Conservation (phyloP, 2,888 invertebrate genomes). For the Hypsopygia costalis region DNA sequence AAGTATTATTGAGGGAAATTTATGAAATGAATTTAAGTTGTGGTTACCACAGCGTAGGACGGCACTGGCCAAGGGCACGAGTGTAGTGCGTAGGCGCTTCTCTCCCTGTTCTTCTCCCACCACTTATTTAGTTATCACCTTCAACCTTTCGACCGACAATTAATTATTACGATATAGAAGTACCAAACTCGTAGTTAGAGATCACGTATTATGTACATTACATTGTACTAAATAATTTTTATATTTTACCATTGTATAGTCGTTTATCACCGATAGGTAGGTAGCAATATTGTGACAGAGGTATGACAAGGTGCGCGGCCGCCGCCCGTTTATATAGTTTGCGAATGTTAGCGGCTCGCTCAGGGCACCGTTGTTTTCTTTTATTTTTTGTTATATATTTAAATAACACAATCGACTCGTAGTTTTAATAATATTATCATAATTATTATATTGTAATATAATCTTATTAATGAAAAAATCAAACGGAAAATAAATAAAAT, state of each 20-base stretch:
- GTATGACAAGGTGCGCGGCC: slow-evolving; percentile 45
- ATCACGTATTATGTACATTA: slow-evolving; percentile 79
- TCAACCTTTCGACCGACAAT: slow-evolving; percentile 47
- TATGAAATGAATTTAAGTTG: slow-evolving; percentile 10
- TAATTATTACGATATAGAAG: slow-evolving; percentile 65
- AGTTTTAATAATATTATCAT: slow-evolving; percentile 80
- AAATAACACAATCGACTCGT: slow-evolving; percentile 78
- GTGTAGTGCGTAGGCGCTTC: slow-evolving; percentile 51
- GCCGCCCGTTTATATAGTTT: slow-evolving; percentile 43
- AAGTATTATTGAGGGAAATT: slow-evolving; percentile 10
- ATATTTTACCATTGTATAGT: slow-evolving; percentile 80
- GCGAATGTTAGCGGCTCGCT: slow-evolving; percentile 48
- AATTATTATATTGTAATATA: slow-evolving; percentile 80
- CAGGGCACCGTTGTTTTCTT: slow-evolving; percentile 66
- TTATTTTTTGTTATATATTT: slow-evolving; percentile 79
- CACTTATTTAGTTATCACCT: slow-evolving; percentile 55
- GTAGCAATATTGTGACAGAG: slow-evolving; percentile 61
- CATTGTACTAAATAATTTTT: slow-evolving; percentile 67
- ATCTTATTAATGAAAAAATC: slow-evolving; percentile 81
- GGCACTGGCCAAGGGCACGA: slow-evolving; percentile 22
- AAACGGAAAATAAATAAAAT: slow-evolving; percentile 78
- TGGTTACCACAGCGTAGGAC: slow-evolving; percentile 5
- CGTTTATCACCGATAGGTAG: slow-evolving; percentile 68
- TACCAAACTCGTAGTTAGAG: slow-evolving; percentile 78
- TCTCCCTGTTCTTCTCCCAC: slow-evolving; percentile 54